Base-by-base conservation (phyloP, 2,113 vertebrate genomes). In the Oncorhynchus masou region DNA sequence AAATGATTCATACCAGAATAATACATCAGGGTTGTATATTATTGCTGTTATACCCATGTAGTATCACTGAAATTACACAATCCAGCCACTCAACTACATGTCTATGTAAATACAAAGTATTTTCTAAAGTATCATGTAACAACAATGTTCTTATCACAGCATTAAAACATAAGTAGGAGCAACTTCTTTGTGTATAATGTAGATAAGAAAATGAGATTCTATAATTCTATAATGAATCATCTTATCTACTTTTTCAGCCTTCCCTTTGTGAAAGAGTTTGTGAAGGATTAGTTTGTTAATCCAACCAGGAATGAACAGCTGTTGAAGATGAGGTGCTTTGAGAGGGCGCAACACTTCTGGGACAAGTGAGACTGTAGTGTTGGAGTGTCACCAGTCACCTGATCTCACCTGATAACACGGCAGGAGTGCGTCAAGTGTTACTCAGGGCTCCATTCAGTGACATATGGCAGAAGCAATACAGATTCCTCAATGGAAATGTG, bases 341-440 rank as follows among this genome's bases (percentile, higher is more conserved):
- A 74, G 45, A 72, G 59, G 12, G 5, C 73, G 31, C 65, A 5
- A 81, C 72, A 68, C 6, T 1, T 9, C 29, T 65, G 78, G 81
- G 84, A 65, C 84, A 87, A 89, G 77, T 86, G 84, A 87, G 74
- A 80, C 64, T 31, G 78, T 62, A 27, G 70, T 57, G 7, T 83
- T 45, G 76, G 80, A 7, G 3, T 59, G 51, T 73, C 71, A 75
- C 73, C 74, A 75, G 73, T 24, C 29, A 66, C 78, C 80, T 81
- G 70, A 80, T 70, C 59, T 20, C 51, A 29, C 74, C 39, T 80
- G 68, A 83, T 60, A 65, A 49, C 4, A 73, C 19, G 59, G 20
- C 45, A 25, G 49, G 74, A 5, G 75, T 20, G 68, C 66, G 68
- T 60, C 72, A 78, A 79, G 73, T 85, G 75, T 83, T 83, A 84